Evolutionary conservation across 1,140 invertebrate species (phyloP), one percentile per base, ranked within the genome.

Genomic region (Mizuhopecten yessoensis): DNA sequence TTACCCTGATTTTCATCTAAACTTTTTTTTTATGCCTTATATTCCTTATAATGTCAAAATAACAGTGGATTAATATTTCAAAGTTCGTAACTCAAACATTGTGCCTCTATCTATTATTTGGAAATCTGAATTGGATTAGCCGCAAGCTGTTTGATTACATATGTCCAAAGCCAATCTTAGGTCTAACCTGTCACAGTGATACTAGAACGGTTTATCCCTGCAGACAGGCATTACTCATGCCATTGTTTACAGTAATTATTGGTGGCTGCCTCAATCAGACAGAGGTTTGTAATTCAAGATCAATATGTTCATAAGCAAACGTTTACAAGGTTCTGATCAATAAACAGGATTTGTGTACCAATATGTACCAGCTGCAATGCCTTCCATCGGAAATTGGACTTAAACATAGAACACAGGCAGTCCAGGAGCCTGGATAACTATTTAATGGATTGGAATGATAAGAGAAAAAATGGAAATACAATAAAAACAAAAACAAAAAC

Each of bases 291-390:
- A 75, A 75, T 75, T 75, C 57, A 75, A 75, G 57, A 75, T 75
- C 57, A 75, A 75, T 75, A 75, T 75, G 57, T 75, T 75, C 57
- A 75, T 75, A 75, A 75, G 57, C 57, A 75, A 75, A 75, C 57
- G 57, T 75, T 75, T 75, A 75, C 57, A 29, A 29, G 57, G 42
- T 11, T 75, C 57, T 75, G 57, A 75, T 75, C 57, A 75, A 75
- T 75, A 75, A 17, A 5, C n/a, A 75, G 57, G 57, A 75, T 75
- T 75, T 75, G 57, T 75, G 57, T 75, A 75, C 57, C 57, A 75
- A 29, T 75, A 29, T 75, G 57, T 75, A 75, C 57, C 57, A 75
- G 57, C 57, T 45, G 42, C 42, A 45, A 20, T 45, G 42, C 42
- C 42, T 45, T 45, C 57, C n/a, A 29, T n/a, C 23, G n/a, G 57